These are phyloP conservation scores for Coleophora deauratella DNA, from an alignment of 2,888 invertebrate species.

Conservation along the genomic window DNA sequence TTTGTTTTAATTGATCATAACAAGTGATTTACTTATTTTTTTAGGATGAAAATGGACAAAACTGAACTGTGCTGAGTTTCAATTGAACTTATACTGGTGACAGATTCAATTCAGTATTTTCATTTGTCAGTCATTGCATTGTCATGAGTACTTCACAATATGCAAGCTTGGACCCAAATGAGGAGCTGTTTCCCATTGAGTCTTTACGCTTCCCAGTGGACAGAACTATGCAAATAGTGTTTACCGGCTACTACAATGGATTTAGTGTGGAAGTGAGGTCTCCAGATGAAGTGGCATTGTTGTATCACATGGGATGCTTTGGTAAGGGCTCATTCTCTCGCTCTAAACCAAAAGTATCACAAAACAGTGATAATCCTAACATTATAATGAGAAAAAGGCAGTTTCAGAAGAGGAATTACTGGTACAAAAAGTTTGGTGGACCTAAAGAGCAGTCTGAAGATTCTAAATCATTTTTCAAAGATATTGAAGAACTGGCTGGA, in stretches of 20 bases:
- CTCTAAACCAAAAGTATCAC: slow-evolving; percentile 60
- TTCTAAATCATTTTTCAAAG: slow-evolving; percentile 37
- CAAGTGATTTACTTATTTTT: no score
- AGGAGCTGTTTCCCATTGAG: slow-evolving; percentile 8
- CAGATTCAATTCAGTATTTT: slow-evolving; percentile 34
- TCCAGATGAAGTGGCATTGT: slow-evolving; percentile 70
- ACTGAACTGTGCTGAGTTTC: no score
- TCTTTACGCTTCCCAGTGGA: slow-evolving; percentile 34
- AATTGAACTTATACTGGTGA: neutral
- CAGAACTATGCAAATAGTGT: slow-evolving; percentile 56
- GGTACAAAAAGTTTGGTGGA: slow-evolving; percentile 58
- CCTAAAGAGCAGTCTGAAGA: slow-evolving; percentile 24
- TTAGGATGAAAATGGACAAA: no score
- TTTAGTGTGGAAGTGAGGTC: slow-evolving; percentile 78
- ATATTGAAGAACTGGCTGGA: slow-evolving; percentile 37
- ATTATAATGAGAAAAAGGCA: slow-evolving; percentile 75
- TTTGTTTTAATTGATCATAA: neutral
- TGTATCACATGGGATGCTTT: slow-evolving; percentile 83
- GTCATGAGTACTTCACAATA: slow-evolving; percentile 46
- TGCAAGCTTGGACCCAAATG: slow-evolving; percentile 48
- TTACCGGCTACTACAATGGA: slow-evolving; percentile 79
- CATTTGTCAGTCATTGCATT: slow-evolving; percentile 32
- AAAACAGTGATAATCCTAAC: slow-evolving; percentile 44
- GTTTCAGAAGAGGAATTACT: slow-evolving; percentile 72
- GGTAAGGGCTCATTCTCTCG: slow-evolving; percentile 82